phyloP scores from a whole-genome alignment of 2,113 vertebrate genomes.

The Petrocephalus microphthalmus region DNA sequence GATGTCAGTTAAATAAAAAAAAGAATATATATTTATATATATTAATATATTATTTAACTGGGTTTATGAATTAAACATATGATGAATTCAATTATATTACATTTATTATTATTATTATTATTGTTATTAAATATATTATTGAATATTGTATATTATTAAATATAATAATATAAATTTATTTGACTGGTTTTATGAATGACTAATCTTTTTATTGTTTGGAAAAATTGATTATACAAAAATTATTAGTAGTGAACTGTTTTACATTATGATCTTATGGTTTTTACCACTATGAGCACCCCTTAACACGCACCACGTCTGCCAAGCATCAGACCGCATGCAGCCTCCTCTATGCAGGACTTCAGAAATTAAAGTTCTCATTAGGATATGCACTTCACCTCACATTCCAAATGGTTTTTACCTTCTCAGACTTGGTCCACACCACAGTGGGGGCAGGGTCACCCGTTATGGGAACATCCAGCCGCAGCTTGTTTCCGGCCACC shows the following conservation, averaged over 20 bases:
- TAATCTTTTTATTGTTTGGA: background rate
- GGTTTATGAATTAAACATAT: too few relatives aligned
- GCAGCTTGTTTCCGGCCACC: constrained; percentile 91
- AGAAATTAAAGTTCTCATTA: background rate
- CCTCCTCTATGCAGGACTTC: background rate
- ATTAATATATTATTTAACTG: too few relatives aligned
- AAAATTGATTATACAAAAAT: background rate
- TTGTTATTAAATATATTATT: too few relatives aligned
- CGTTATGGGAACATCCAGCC: constrained; percentile 90
- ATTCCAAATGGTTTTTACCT: constrained; percentile 58
- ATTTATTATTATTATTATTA: too few relatives aligned
- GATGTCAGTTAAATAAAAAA: too few relatives aligned
- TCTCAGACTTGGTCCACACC: constrained; percentile 84
- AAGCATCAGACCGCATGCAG: background rate
- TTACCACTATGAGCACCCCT: background rate
- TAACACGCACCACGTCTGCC: background rate
- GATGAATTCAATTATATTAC: too few relatives aligned
- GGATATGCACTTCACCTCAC: background rate
- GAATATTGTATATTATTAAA: too few relatives aligned
- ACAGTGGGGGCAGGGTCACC: constrained; percentile 92
- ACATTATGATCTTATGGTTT: background rate
- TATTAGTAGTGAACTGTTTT: background rate
- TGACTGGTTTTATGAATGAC: background rate
- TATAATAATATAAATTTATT: background rate
- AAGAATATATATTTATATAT: too few relatives aligned